Evolutionary conservation across 2,888 invertebrate genomes (phyloP), one percentile per base, ranked within the genome.

Genomic region (Chymomyza procnemis): DNA sequence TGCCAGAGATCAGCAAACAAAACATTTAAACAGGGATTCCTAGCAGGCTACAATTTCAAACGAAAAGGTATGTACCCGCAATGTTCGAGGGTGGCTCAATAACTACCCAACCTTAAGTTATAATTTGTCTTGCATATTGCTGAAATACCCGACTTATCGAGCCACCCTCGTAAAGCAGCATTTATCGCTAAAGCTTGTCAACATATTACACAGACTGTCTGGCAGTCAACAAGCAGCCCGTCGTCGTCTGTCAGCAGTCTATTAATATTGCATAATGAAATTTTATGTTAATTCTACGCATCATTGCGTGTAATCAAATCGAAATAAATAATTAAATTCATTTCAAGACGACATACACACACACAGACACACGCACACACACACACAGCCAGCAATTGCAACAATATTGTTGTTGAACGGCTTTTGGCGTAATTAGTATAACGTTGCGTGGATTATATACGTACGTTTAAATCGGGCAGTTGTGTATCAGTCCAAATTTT

Each of bases 201-300:
- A 81, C 34, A 41, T 12, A 81, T 85, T 85, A 81, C 70, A 80
- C 69, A 80, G 85, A 81, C 78, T 81, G 80, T 73, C 84, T 65
- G 78, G 46, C 58, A 9, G 19, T 8, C 58, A n/a, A 48, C 30
- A 8, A 12, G 30, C 30, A 41, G 18, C 34, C 21, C 48, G 26
- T 66, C 63, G 65, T 59, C 67, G 69, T 64, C 70, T 75, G 75
- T 85, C 83, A 69, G 67, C 80, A 80, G 82, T 87, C 79, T 81
- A 86, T 76, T 78, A 85, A 80, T 82, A 79, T 86, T 83, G 78
- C 83, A 82, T 90, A 90, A 90, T 89, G 79, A 82, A 89, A 90
- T 90, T 90, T 87, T 82, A 87, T 90, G 86, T 90, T 90, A 90
- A 90, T 90, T 89, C 88, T 89, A 84, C 86, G 90, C 88, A 86